Conservation (phyloP, 2,797 vertebrate species). For the Macroramphosus scolopax region DNA sequence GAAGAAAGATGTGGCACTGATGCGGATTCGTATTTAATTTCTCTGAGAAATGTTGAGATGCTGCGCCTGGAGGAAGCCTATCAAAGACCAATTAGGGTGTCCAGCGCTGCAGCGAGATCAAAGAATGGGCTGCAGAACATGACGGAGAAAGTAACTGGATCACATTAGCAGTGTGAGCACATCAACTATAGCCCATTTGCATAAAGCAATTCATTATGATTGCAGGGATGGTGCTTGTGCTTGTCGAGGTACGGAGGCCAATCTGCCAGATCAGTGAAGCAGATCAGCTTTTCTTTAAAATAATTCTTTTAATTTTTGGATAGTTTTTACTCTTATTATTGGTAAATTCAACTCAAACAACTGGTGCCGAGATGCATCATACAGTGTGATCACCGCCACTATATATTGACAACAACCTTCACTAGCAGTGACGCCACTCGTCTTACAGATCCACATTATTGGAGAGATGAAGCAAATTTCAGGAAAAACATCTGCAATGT, state of each 20-base stretch:
- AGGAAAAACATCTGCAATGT: conserved; percentile 17
- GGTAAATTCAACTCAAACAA: too few species aligned
- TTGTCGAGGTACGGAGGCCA: conserved; percentile 15
- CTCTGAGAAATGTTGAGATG: conserved; percentile 21
- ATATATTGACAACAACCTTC: too few species aligned
- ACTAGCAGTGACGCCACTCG: too few species aligned
- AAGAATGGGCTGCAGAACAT: conserved; percentile 38
- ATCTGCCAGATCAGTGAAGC: conserved; percentile 25
- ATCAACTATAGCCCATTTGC: conserved; percentile 41
- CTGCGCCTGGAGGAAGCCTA: conserved; percentile 37
- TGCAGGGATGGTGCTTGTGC: conserved; percentile 22
- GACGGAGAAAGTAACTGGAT: conserved; percentile 32
- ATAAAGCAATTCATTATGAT: conserved; percentile 30
- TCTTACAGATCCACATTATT: too few species aligned
- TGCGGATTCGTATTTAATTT: conserved; percentile 38
- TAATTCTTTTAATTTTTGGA: too few species aligned
- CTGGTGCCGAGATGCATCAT: too few species aligned
- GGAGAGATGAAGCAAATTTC: too few species aligned
- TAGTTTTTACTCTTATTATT: too few species aligned
- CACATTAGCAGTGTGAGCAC: conserved; percentile 45
- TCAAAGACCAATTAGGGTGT: conserved; percentile 62
- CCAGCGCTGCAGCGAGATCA: conserved; percentile 50
- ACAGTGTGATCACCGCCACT: too few species aligned
- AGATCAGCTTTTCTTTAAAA: too few species aligned
- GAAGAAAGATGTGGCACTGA: conserved; percentile 21